phyloP scores from a whole-genome alignment of 1,140 invertebrate species.

The Drosophila tristis region DNA sequence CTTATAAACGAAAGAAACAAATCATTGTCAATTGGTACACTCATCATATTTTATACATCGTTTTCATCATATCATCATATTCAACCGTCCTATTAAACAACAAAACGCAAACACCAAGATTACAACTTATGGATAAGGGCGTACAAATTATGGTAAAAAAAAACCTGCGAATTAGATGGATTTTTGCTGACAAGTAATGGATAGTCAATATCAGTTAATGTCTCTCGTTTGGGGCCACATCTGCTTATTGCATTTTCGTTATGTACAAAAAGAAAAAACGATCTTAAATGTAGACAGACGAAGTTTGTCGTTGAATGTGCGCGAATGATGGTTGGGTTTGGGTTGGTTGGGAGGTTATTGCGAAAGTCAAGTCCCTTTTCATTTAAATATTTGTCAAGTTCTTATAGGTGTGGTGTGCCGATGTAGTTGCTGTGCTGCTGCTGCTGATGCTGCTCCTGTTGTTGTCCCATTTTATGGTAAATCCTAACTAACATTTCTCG shows the following conservation, averaged over 20 bases:
- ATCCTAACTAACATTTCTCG: conserved; percentile 76
- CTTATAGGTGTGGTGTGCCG: conserved; percentile 30
- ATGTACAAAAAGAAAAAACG: conserved; percentile 74
- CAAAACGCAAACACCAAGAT: conserved; percentile 73
- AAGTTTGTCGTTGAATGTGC: conserved; percentile 72
- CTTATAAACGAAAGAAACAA: conserved; percentile 83
- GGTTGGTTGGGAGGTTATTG: conserved; percentile 55
- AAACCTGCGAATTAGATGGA: conserved; percentile 48
- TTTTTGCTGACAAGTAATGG: conserved; percentile 49
- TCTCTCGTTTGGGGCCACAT: conserved; percentile 61
- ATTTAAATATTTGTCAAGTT: conserved; percentile 65
- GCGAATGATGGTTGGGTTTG: conserved; percentile 60
- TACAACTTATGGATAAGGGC: conserved; percentile 65
- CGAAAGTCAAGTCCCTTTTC: conserved; percentile 68
- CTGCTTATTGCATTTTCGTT: conserved; percentile 46
- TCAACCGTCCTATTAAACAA: conserved; percentile 70
- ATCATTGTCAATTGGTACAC: conserved; percentile 81
- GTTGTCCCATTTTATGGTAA: conserved; percentile 76
- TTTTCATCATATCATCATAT: conserved; percentile 51
- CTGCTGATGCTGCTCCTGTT: conserved; percentile 67
- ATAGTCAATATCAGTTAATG: conserved; percentile 76
- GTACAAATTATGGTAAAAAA: conserved; percentile 60
- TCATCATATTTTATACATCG: conserved; percentile 80
- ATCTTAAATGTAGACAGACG: conserved; percentile 59
- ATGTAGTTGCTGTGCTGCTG: conserved; percentile 37